Base-by-base conservation (phyloP, 53 echinoderm and acorn worm genomes). In the Paracentrotus lividus region DNA sequence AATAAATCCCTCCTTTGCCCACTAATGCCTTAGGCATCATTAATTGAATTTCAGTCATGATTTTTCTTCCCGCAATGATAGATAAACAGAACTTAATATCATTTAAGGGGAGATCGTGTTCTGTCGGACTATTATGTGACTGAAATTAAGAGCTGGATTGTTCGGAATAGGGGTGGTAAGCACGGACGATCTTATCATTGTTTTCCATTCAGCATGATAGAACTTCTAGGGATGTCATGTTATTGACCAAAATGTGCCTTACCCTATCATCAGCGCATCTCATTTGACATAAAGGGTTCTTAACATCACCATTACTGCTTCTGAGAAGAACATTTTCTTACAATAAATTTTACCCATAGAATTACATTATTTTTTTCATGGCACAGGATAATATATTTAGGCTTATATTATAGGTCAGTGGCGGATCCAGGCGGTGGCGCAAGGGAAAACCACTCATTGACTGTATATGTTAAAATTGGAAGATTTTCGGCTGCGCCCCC, bases 21-120 rank as follows among this genome's bases (percentile, higher is more conserved):
- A 72, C 81, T 47, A 45, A 81, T 26, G n/a, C 81, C 49, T 8
- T 9, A 47, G 81, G 81, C 81, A 45, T 45, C 47, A 81, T 81
- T n/a, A 44, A 45, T 47, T 47, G 33, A 81, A 81, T 44, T 81
- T 81, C 81, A 47, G 81, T 13, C 81, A 81, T 81, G 81, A 81
- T 45, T 45, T 81, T 47, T 49, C n/a, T n/a, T n/a, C n/a, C n/a
- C 72, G 24, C 44, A 44, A 81, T 81, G 81, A 24, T 81, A 81
- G n/a, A n/a, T 24, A 24, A 81, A 81, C 23, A 24, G 18, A 72
- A 32, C 36, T 72, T 8, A n/a, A 32, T 38, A 72, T 81, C 24
- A 81, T 45, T 81, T 81, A 27, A 81, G 44, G 24, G 33, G 26
- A 45, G n/a, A 81, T 13, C 81, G 47, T 45, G 81, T 45, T 45